These are phyloP conservation scores for Tribolium castaneum DNA, from an alignment of 1,140 invertebrate species.

Conservation along the genomic window DNA sequence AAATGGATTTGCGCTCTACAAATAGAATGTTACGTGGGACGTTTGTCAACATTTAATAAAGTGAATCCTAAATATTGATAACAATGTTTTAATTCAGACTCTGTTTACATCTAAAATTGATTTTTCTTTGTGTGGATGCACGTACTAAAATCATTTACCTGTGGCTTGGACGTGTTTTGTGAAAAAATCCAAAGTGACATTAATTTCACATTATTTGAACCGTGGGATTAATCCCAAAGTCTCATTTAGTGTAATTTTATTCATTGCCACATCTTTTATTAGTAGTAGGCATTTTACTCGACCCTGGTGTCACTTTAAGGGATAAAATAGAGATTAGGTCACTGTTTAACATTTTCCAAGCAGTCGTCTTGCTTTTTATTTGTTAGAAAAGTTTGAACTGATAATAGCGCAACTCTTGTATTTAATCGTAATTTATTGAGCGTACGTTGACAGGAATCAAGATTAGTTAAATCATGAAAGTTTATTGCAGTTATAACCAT, in stretches of 20 bases:
- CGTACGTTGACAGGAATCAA: slow-evolving; percentile 1
- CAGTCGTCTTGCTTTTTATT: not conserved
- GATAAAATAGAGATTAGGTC: not conserved
- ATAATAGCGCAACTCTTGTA: not conserved
- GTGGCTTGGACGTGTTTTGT: not conserved
- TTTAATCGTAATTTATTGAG: not conserved
- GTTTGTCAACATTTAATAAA: no score
- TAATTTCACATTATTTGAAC: slow-evolving; percentile 9
- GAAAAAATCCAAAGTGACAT: not conserved
- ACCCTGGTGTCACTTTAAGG: not conserved
- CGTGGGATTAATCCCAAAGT: slow-evolving; percentile 7
- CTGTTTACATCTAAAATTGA: not conserved
- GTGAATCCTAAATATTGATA: no score
- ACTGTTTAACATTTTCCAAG: not conserved
- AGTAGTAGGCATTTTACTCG: not conserved
- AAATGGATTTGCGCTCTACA: no score
- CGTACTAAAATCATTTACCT: no score
- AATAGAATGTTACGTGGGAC: no score
- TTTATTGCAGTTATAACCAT: slow-evolving; percentile 22
- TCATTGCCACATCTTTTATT: not conserved
- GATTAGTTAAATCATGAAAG: slow-evolving; percentile 9
- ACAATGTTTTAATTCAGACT: no score
- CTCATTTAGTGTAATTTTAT: slow-evolving; percentile 8
- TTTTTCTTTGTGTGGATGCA: no score
- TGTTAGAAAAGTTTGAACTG: not conserved